Evolutionary conservation across 2,113 vertebrate species (phyloP).

Genomic region (Scomber japonicus): DNA sequence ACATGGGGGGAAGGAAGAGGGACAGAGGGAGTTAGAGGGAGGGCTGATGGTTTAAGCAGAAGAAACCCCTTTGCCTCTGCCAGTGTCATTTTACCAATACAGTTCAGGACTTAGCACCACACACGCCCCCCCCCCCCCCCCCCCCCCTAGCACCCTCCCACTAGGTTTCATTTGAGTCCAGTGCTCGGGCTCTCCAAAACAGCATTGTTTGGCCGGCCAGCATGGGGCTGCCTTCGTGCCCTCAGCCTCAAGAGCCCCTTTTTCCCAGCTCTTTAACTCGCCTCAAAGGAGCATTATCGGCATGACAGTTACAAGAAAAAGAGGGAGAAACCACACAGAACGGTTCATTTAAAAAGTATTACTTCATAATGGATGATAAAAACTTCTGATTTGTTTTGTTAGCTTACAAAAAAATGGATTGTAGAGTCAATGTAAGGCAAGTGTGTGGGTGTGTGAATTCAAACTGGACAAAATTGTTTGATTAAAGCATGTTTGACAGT

Average conservation of each 20-base stretch:
- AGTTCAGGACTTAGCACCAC: slow-evolving; percentile 49
- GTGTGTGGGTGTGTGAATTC: slow-evolving; percentile 51
- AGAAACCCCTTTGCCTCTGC: slow-evolving; percentile 64
- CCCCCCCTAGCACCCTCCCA: slow-evolving; percentile 52
- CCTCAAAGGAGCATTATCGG: slow-evolving; percentile 77
- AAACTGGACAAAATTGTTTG: slow-evolving; percentile 21
- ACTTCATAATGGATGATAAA: slow-evolving; percentile 49
- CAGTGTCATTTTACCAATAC: slow-evolving; percentile 75
- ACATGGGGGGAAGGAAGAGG: slow-evolving; percentile 48
- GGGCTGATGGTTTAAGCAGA: slow-evolving; percentile 76
- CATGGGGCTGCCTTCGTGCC: slow-evolving; percentile 81
- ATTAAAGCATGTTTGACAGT: slow-evolving; percentile 51
- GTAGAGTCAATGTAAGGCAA: background rate
- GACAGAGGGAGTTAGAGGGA: slow-evolving; percentile 32
- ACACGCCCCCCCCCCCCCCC: slow-evolving; percentile 29
- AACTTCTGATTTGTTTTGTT: slow-evolving; percentile 8
- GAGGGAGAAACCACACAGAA: slow-evolving; percentile 64
- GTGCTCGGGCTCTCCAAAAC: slow-evolving; percentile 76
- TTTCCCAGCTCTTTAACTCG: slow-evolving; percentile 69
- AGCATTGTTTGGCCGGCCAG: slow-evolving; percentile 84
- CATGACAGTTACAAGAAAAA: slow-evolving; percentile 80
- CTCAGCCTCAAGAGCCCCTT: slow-evolving; percentile 64
- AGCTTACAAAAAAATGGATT: slow-evolving; percentile 14
- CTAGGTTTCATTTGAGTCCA: slow-evolving; percentile 78
- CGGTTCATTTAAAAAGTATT: slow-evolving; percentile 76